A percentile compares a stretch with the other conserved stretches of the same genome.
Evolutionary conservation across 2,113 vertebrate species (phyloP).

Genomic region (human (Homo sapiens)): GRCh38 chr22:32559001-32559500

Average conservation of each 20-base stretch:
- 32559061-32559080: not conserved
- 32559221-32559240: not conserved
- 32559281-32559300: not conserved
- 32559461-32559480: no score
- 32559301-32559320: not conserved
- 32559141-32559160: not conserved
- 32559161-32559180: not conserved
- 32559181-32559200: not conserved
- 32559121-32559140: not conserved
- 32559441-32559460: no score
- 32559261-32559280: not conserved
- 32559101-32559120: not conserved
- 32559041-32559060: not conserved
- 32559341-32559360: not conserved
- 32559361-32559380: no score
- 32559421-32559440: no score
- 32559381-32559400: no score
- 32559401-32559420: no score
- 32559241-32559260: not conserved
- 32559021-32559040: not conserved
- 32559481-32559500: no score
- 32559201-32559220: not conserved
- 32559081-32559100: not conserved
- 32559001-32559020: not conserved
- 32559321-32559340: not conserved